phyloP scores from a whole-genome alignment of 2,888 invertebrate genomes.

The Sinentomon sp. region DNA sequence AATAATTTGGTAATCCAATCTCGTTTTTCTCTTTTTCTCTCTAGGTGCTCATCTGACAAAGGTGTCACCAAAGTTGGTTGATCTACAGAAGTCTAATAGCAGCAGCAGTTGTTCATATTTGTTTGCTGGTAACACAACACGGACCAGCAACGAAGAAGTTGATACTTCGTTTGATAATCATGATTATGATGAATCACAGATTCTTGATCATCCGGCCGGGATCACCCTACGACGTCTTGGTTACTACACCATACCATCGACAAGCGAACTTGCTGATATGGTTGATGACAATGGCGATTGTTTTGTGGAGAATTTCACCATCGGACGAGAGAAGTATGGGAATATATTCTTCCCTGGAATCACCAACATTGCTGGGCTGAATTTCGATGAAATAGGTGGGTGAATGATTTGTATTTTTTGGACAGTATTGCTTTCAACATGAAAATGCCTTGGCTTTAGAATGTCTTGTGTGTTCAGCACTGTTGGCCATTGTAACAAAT shows the following conservation, averaged over 20 bases:
- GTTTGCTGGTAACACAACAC: too few species aligned
- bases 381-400: slow-evolving; percentile 56
- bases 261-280: slow-evolving; percentile 47
- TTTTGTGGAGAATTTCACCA: slow-evolving; percentile 54
- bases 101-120: too few species aligned
- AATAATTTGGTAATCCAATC: slow-evolving; percentile 5
- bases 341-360: slow-evolving; percentile 60
- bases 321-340: slow-evolving; percentile 71
- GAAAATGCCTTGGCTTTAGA: neutral
- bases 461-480: neutral
- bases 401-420: slow-evolving; percentile 5
- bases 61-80: neutral
- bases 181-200: neutral
- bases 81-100: too few species aligned
- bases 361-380: slow-evolving; percentile 54
- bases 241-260: slow-evolving; percentile 67
- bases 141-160: too few species aligned
- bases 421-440: neutral
- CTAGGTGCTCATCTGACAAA: neutral
- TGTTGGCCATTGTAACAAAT: too few species aligned
- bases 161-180: neutral
- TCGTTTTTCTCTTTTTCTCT: neutral
- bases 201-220: slow-evolving; percentile 22
- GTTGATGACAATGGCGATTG: slow-evolving; percentile 47
- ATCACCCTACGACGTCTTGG: slow-evolving; percentile 46